Base-by-base conservation (phyloP, 2,888 invertebrate species). In the Boloria euphrosyne region DNA sequence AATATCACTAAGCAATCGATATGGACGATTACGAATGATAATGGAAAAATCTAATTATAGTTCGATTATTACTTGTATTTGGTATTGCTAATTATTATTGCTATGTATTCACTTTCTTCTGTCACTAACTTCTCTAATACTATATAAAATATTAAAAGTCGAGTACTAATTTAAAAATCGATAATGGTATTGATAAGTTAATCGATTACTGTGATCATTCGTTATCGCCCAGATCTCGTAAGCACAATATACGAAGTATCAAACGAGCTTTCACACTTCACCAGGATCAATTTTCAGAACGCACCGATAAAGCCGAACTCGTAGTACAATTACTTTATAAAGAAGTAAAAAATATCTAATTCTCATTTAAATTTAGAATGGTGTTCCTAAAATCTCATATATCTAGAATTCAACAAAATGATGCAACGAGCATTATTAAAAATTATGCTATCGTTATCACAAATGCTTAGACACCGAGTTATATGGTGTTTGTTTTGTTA, bases 331-430 rank as follows among this genome's bases (percentile, higher is more conserved):
- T 77, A 78, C 76, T 79, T 80, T 75, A 81, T 82, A 79, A 78
- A 81, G 80, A 83, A 81, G 82, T 85, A 85, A 85, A 89, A 87
- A 87, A 87, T 86, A 81, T 85, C 74, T 79, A 82, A 82, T 78
- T 78, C 79, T 77, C 82, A 69, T 83, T 81, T 83, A 83, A 83
- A 83, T 87, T 87, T 87, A 84, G 82, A 89, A 85, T 84, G 75
- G 79, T 84, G 80, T 78, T 73, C 78, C 80, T 82, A 83, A 52
- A 60, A 57, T 77, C 58, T 76, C 76, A 73, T 81, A 80, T 80
- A 73, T 77, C 84, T 86, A 86, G 78, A 73, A 38, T 44, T 62
- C 53, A 62, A 63, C 62, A 60, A 50, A 67, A 67, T 46, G 51
- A 50, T 59, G 47, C 62, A 38, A 0, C 10, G 67, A 70, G 67